phyloP scores from a whole-genome alignment of 2,113 vertebrate genomes.

The Riparia riparia region DNA sequence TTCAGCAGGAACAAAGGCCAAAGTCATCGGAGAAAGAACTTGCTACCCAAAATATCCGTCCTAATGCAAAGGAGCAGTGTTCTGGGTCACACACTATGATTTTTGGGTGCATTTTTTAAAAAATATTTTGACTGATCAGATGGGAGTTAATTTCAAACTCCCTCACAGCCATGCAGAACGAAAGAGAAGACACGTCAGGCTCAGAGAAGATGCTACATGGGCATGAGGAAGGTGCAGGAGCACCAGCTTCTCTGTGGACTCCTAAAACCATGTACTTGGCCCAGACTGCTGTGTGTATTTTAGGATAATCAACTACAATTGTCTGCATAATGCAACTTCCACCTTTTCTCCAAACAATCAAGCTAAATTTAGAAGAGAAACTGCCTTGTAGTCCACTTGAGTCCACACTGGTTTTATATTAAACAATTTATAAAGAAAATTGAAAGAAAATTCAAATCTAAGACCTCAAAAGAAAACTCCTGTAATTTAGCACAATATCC shows the following conservation, averaged over 20 bases:
- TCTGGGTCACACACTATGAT: not conserved
- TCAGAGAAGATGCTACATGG: not conserved
- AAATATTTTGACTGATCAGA: not conserved
- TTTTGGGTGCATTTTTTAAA: too few species aligned
- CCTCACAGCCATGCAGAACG: not conserved
- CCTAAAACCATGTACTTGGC: not conserved
- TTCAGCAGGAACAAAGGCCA: not conserved
- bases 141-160: not conserved
- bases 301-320: not conserved
- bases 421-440: not conserved
- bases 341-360: not conserved
- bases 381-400: not conserved
- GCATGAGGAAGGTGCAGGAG: not conserved
- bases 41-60: not conserved
- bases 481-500: slow-evolving; percentile 5
- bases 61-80: not conserved
- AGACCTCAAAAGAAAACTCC: not conserved
- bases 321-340: not conserved
- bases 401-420: not conserved
- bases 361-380: not conserved
- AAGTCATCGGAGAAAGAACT: not conserved
- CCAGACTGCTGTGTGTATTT: not conserved
- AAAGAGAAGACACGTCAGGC: not conserved
- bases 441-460: not conserved
- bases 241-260: not conserved